Percentiles rank a stretch among this genome's conserved stretches.
Conservation (phyloP, 2,797 vertebrate species). For the Bovichtus diacanthus region DNA sequence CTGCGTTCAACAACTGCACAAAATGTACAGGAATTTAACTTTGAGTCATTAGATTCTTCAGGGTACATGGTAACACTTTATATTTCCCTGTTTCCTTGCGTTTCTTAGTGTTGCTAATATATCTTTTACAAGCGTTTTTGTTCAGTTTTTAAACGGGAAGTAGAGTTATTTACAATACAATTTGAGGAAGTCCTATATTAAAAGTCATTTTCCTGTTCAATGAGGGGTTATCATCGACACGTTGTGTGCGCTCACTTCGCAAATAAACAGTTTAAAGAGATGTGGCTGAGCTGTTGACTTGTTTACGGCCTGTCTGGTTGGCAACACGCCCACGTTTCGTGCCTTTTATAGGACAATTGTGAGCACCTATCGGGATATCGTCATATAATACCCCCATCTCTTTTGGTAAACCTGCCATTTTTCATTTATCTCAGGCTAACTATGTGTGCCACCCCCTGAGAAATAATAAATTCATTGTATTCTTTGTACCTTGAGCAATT, state of each 20-base stretch:
- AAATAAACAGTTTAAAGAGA: background rate
- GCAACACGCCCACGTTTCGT: background rate
- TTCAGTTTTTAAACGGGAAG: background rate
- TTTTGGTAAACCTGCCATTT: background rate
- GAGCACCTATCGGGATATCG: background rate
- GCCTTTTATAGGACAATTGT: background rate
- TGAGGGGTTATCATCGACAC: background rate
- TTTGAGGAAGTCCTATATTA: background rate
- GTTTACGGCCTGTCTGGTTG: background rate
- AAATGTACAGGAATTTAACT: background rate
- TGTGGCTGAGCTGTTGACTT: background rate
- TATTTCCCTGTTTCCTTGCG: rapidly evolving
- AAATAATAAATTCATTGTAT: background rate
- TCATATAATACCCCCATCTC: no score
- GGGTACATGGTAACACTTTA: background rate
- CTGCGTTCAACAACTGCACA: background rate
- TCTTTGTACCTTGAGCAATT: background rate
- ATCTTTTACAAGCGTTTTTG: background rate
- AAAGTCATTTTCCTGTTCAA: background rate
- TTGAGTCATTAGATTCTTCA: background rate
- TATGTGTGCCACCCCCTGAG: background rate
- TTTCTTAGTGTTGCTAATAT: background rate
- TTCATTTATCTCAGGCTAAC: background rate
- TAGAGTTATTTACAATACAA: background rate
- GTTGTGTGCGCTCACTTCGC: background rate